Conservation (phyloP, 2,888 invertebrate species). For the Nemapogon koenigi region DNA sequence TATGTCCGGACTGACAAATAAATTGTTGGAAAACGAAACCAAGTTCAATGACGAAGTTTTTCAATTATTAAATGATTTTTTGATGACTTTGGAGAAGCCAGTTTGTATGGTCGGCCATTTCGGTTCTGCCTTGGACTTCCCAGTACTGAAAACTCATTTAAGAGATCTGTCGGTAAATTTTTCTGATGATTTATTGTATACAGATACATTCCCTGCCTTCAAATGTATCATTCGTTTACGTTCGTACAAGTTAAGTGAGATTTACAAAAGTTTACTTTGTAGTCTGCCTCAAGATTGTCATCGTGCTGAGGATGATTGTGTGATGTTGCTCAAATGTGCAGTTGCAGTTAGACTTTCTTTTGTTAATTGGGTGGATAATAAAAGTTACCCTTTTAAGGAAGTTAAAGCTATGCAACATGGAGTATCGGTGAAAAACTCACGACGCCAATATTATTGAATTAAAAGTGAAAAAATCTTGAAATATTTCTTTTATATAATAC, state of each 20-base stretch:
- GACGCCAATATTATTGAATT: too few relatives aligned
- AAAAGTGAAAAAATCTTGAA: too few relatives aligned
- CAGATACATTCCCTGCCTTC: constrained; percentile 66
- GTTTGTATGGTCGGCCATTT: constrained; percentile 85
- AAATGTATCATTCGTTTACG: constrained; percentile 35
- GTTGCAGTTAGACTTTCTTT: constrained; percentile 61
- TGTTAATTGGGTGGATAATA: constrained; percentile 55
- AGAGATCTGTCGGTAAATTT: constrained; percentile 44
- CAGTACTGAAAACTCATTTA: constrained; percentile 71
- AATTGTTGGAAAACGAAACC: constrained; percentile 68
- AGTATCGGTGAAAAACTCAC: too few relatives aligned
- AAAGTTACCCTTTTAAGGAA: constrained; percentile 29
- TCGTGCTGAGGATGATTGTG: constrained; percentile 72
- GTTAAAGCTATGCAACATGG: constrained; percentile 39
- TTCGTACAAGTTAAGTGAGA: constrained; percentile 57
- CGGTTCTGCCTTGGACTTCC: constrained; percentile 80
- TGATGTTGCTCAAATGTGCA: constrained; percentile 66
- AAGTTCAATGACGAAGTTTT: constrained; percentile 65
- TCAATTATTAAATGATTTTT: constrained; percentile 66
- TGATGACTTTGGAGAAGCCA: constrained; percentile 69
- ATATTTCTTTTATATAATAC: too few relatives aligned
- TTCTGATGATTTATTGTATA: constrained; percentile 62
- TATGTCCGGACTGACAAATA: constrained; percentile 70
- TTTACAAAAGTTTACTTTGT: constrained; percentile 62
- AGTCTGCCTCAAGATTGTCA: constrained; percentile 54